Conservation (phyloP, 2,113 vertebrate genomes). For the Nematolebias whitei region DNA sequence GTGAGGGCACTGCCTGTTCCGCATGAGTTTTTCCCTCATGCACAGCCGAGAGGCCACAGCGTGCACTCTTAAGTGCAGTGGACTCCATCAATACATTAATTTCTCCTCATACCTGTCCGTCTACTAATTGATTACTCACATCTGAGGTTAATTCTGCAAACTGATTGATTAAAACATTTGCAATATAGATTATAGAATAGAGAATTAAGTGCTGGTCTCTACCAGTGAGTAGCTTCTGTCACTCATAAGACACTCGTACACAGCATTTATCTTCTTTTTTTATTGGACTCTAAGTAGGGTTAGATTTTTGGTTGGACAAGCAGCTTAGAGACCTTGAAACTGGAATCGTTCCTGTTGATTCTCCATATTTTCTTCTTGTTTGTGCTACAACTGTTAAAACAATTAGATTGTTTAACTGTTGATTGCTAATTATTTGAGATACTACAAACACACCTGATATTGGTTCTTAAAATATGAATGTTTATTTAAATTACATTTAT, state of each 20-base stretch:
- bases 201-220: neutral
- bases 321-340: too few species aligned
- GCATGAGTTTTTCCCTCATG: conserved; percentile 39
- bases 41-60: conserved; percentile 34
- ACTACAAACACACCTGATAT: too few species aligned
- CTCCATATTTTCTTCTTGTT: too few species aligned
- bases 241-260: neutral
- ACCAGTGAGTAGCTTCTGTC: neutral
- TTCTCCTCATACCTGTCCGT: neutral
- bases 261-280: neutral
- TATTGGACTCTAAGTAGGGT: neutral
- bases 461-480: neutral
- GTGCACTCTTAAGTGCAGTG: neutral
- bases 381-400: too few species aligned
- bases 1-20: conserved; percentile 49
- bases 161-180: neutral
- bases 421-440: too few species aligned
- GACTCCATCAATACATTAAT: neutral
- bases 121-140: neutral
- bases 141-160: neutral
- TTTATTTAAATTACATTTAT: too few species aligned
- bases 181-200: neutral
- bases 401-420: too few species aligned
- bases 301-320: neutral
- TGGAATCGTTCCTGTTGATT: too few species aligned